A percentile compares a stretch with the other conserved stretches of the same genome.
Conservation (phyloP, 2,113 vertebrate species). For the Neoarius graeffei region DNA sequence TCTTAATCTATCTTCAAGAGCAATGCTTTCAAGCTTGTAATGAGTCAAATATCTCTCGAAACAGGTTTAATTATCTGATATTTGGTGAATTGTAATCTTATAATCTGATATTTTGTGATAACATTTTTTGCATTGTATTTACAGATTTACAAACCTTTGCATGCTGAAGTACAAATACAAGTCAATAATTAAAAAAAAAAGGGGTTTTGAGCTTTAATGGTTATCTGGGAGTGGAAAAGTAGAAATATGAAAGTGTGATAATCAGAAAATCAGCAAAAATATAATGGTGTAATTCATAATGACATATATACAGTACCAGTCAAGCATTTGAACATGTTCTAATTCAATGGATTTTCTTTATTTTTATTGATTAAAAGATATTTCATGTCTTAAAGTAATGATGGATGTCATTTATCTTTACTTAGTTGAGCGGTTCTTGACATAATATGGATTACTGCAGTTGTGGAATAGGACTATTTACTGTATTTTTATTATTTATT, state of each 20-base stretch:
- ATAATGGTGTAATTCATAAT: not conserved
- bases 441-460: too few relatives aligned
- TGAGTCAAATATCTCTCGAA: not conserved
- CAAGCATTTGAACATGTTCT: too few relatives aligned
- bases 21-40: not conserved
- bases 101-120: not conserved
- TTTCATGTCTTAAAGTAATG: too few relatives aligned
- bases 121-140: not conserved
- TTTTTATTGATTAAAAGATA: too few relatives aligned
- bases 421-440: too few relatives aligned
- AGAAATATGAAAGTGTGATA: not conserved
- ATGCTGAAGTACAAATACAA: not conserved
- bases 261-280: not conserved
- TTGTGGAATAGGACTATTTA: too few relatives aligned
- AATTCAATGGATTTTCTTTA: too few relatives aligned
- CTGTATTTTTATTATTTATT: too few relatives aligned
- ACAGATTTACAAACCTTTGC: not conserved
- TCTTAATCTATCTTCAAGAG: not conserved
- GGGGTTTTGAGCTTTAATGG: not conserved
- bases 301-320: too few relatives aligned
- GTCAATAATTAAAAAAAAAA: not conserved
- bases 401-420: too few relatives aligned
- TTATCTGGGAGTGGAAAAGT: not conserved
- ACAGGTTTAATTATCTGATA: not conserved
- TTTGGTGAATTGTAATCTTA: not conserved